phyloP scores from a whole-genome alignment of 2,113 vertebrate genomes.

The Spea multiplicata region DNA sequence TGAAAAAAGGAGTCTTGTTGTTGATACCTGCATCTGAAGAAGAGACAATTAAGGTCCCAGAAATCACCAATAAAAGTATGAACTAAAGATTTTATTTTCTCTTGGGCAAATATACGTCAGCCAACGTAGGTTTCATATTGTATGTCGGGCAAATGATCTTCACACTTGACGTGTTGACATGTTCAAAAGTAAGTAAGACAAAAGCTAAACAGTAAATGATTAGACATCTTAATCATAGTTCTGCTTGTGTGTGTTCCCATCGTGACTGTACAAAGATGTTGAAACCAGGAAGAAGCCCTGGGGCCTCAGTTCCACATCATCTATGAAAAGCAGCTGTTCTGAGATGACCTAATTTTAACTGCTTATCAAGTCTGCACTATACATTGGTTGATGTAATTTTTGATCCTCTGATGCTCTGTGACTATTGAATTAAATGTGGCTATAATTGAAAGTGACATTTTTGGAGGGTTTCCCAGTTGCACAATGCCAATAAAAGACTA shows the following conservation, averaged over 20 bases:
- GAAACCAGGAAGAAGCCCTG: conserved; percentile 69
- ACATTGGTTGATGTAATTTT: conserved; percentile 72
- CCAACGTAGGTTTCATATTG: too few relatives aligned
- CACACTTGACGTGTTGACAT: too few relatives aligned
- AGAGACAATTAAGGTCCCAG: too few relatives aligned
- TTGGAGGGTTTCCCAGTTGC: conserved; percentile 69
- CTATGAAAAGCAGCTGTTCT: conserved; percentile 68
- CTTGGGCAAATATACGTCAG: too few relatives aligned
- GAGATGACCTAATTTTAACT: conserved; percentile 79
- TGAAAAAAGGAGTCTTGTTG: too few relatives aligned
- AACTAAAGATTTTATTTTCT: too few relatives aligned
- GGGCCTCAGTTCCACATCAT: conserved; percentile 67
- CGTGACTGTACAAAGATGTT: conserved; percentile 62
- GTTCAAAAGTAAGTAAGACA: neutral
- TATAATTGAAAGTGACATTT: conserved; percentile 74
- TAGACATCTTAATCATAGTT: conserved; percentile 8
- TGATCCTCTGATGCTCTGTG: conserved; percentile 71
- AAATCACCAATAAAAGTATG: too few relatives aligned
- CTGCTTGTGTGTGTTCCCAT: conserved; percentile 53
- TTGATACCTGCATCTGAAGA: too few relatives aligned
- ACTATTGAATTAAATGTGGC: conserved; percentile 75
- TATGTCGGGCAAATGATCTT: too few relatives aligned
- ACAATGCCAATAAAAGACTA: conserved; percentile 60
- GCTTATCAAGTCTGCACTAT: conserved; percentile 70
- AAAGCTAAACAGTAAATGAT: neutral